These are phyloP conservation scores for Urophycis tenuis DNA, from an alignment of 2,797 vertebrate species.

Conservation along the genomic window DNA sequence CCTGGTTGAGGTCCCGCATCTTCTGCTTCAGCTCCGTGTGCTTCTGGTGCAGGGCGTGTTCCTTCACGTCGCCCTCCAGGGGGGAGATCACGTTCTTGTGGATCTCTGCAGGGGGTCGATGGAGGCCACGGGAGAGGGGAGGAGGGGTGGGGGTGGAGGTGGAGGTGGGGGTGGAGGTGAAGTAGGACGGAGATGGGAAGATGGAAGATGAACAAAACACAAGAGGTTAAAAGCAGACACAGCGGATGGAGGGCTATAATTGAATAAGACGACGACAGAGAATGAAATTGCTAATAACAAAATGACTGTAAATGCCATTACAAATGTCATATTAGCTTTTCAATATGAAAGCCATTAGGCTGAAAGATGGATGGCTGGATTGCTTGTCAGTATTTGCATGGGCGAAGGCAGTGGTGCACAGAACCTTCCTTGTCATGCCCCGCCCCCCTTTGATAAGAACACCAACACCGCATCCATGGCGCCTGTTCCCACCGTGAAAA, in stretches of 20 bases:
- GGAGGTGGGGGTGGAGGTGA: neutral
- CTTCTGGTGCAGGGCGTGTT: constrained; percentile 73
- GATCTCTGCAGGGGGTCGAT: constrained; percentile 65
- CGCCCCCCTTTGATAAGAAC: too few species aligned
- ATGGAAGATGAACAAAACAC: too few species aligned
- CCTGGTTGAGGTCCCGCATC: constrained; percentile 84
- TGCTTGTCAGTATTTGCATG: neutral
- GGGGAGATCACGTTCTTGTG: constrained; percentile 87
- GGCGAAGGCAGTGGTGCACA: too few species aligned
- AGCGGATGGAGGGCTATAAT: neutral
- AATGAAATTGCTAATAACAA: neutral
- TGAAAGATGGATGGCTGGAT: neutral
- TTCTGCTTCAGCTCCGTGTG: constrained; percentile 86
- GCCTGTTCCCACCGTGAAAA: too few species aligned
- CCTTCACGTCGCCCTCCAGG: constrained; percentile 73
- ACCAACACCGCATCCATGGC: too few species aligned
- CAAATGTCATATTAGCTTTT: neutral
- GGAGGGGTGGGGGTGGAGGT: neutral
- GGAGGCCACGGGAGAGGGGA: neutral
- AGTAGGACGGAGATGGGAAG: too few species aligned
- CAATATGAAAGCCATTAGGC: neutral
- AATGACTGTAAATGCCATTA: constrained; percentile 1
- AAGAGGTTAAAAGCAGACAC: neutral
- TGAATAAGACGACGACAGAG: neutral
- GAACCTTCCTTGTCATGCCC: too few species aligned